Evolutionary conservation across 37 sponge, comb jelly and placozoan genomes (phyloP).

Genomic region (Crambe crambe): DNA sequence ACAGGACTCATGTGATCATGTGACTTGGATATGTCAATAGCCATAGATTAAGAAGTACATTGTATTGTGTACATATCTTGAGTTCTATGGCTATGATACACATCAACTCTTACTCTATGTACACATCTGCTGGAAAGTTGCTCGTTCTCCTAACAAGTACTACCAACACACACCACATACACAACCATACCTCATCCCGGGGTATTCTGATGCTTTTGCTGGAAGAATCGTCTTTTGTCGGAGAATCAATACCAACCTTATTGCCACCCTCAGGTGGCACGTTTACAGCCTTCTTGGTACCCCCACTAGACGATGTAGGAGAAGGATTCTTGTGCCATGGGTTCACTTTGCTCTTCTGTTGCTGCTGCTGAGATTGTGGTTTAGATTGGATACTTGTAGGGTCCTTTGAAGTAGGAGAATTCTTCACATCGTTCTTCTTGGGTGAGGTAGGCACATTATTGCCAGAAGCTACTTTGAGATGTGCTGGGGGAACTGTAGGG

Average conservation of each 20-base stretch:
- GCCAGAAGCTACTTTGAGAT: constrained; percentile 1
- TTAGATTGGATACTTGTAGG: background rate
- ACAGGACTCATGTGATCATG: too few relatives aligned
- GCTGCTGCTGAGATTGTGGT: background rate
- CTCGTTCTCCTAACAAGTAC: too few relatives aligned
- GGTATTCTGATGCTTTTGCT: constrained; percentile 52
- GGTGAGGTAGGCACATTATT: constrained; percentile 10
- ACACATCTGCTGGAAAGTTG: too few relatives aligned
- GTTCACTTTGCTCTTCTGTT: constrained; percentile 35
- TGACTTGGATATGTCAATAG: too few relatives aligned
- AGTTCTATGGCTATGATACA: too few relatives aligned
- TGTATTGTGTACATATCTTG: too few relatives aligned
- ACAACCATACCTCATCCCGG: constrained; percentile 11
- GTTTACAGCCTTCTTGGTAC: background rate
- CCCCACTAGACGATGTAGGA: background rate
- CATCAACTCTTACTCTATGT: too few relatives aligned
- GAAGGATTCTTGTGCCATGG: constrained; percentile 48
- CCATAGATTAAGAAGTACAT: too few relatives aligned
- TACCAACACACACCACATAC: background rate
- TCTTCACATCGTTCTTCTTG: constrained; percentile 28
- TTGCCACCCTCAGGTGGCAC: background rate
- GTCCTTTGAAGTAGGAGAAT: background rate
- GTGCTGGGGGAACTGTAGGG: background rate
- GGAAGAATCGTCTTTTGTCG: background rate
- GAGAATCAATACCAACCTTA: background rate